These are phyloP conservation scores for Ptychodera flava DNA, from an alignment of 35 echinoderm and acorn worm species.

Conservation along the genomic window DNA sequence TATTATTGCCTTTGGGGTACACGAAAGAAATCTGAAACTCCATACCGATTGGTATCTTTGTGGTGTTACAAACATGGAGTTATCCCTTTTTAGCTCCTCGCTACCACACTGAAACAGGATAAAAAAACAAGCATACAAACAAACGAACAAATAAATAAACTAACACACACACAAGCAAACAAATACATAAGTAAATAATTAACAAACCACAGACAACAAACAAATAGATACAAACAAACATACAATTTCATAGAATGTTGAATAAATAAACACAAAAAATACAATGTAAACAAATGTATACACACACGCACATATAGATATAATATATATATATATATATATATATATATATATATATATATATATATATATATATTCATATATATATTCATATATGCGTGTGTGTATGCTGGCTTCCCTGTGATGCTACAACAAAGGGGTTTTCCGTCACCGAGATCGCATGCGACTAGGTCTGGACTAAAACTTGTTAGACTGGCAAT, in stretches of 20 bases:
- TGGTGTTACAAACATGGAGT: no score
- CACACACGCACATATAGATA: not conserved
- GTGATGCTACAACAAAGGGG: no score
- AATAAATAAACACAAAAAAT: not conserved
- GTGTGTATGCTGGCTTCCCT: no score
- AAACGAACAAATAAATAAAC: not conserved
- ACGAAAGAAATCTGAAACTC: no score
- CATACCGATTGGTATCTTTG: no score
- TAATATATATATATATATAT: slow-evolving; percentile 3
- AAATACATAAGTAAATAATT: not conserved
- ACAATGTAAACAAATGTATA: not conserved
- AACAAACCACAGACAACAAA: not conserved
- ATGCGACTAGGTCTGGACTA: no score
- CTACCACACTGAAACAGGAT: no score
- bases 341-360: slow-evolving; percentile 3
- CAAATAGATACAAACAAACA: not conserved
- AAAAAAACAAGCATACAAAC: not conserved
- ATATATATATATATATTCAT: not conserved
- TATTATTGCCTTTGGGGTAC: no score
- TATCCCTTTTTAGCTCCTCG: no score
- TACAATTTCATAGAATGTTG: not conserved
- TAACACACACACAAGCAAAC: not conserved
- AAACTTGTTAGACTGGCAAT: no score
- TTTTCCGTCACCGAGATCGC: no score
- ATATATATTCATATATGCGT: not conserved